Evolutionary conservation across 1,140 invertebrate genomes (phyloP).

Genomic region (Lepidurus couesii): DNA sequence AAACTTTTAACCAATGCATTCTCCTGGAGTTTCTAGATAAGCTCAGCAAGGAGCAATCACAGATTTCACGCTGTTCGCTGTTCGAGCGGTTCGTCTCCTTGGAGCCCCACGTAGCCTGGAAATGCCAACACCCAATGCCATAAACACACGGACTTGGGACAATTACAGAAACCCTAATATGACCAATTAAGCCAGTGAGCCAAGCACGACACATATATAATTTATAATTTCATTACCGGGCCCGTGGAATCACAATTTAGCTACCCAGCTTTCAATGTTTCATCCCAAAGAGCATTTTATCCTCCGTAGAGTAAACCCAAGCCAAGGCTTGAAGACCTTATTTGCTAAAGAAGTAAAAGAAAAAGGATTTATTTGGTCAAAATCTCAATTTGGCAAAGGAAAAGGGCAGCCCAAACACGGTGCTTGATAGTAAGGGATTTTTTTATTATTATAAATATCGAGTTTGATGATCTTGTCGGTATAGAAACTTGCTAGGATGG

Average conservation of each 20-base stretch:
- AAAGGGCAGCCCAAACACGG: no score
- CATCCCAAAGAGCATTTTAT: not conserved
- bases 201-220: not conserved
- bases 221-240: not conserved
- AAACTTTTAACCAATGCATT: not conserved
- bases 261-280: not conserved
- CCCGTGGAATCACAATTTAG: not conserved
- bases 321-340: no score
- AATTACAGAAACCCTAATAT: constrained; percentile 8
- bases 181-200: not conserved
- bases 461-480: not conserved
- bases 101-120: no score
- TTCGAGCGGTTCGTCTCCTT: no score
- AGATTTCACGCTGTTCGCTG: not conserved
- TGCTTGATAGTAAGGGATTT: no score
- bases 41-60: constrained; percentile 13
- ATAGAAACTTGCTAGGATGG: not conserved
- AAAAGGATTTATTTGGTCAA: no score
- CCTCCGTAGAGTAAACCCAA: no score
- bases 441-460: not conserved
- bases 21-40: not conserved
- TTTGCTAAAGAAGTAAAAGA: no score
- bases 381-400: no score
- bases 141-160: not conserved
- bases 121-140: no score